Evolutionary conservation across 1,140 invertebrate species (phyloP).

Genomic region (Anadara kagoshimensis): DNA sequence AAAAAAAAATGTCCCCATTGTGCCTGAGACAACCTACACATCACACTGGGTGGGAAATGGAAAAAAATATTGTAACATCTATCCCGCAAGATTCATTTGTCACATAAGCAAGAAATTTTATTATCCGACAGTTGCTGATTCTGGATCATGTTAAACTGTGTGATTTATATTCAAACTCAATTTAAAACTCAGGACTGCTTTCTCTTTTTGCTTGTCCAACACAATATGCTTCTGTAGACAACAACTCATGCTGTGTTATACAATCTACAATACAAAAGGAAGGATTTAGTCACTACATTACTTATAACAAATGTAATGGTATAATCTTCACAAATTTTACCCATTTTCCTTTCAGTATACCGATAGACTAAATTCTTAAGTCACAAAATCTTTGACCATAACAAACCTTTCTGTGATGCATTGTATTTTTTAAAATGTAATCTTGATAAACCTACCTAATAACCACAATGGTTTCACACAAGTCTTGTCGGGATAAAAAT

Average conservation of each 20-base stretch:
- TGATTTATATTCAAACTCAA: neutral
- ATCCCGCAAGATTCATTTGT: no score
- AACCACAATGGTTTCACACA: conserved; percentile 54
- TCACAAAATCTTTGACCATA: neutral
- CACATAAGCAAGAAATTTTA: no score
- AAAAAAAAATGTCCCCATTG: no score
- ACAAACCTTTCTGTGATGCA: neutral
- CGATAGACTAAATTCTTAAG: no score
- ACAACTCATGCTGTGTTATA: conserved; percentile 34
- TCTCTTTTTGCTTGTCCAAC: conserved; percentile 50
- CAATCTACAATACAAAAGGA: conserved; percentile 45
- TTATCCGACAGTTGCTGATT: no score
- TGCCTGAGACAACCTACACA: no score
- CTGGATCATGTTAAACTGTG: neutral
- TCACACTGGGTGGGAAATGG: no score
- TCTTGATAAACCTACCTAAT: conserved; percentile 41
- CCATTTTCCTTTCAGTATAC: no score
- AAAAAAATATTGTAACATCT: no score
- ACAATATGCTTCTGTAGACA: conserved; percentile 40
- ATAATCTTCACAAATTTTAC: no score
- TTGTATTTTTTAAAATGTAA: neutral
- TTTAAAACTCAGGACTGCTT: conserved; percentile 51
- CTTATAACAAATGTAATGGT: neutral
- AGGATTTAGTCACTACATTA: neutral
- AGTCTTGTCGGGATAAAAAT: conserved; percentile 42